Conservation (phyloP, 2,888 invertebrate genomes). For the Linyphia triangularis region DNA sequence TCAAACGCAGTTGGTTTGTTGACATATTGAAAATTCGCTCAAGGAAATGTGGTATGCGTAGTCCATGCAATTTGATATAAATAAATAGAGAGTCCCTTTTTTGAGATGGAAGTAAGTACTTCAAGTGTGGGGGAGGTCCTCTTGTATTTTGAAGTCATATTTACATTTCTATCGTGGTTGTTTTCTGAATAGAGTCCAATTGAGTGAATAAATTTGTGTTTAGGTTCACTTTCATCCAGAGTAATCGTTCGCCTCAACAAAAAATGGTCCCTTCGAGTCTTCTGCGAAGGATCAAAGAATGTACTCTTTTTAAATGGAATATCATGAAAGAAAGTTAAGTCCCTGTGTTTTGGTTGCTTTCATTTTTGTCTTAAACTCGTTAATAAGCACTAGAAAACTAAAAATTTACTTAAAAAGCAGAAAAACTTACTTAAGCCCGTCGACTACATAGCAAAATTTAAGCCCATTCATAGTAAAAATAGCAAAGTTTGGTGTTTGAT, state of each 20-base stretch:
- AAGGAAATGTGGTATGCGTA: neutral
- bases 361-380: too few species aligned
- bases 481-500: too few species aligned
- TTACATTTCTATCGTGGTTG: neutral
- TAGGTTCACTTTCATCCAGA: neutral
- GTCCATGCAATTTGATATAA: conserved; percentile 13
- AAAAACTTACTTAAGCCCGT: too few species aligned
- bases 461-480: too few species aligned
- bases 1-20: conserved; percentile 42
- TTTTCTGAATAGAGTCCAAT: conserved; percentile 3
- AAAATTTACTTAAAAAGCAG: too few species aligned
- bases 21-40: conserved; percentile 28
- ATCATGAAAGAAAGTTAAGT: neutral
- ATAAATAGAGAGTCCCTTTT: conserved; percentile 10
- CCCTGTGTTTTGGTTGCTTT: too few species aligned
- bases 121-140: too few species aligned
- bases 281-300: neutral
- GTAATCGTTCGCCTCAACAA: neutral
- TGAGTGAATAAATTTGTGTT: neutral
- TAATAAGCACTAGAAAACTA: too few species aligned
- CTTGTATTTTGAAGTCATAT: neutral
- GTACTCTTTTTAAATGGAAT: neutral
- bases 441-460: too few species aligned
- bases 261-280: neutral
- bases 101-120: neutral